Evolutionary conservation across 2,888 invertebrate species (phyloP), one percentile per base, ranked within the genome.

Genomic region (Drosophila ustulata): DNA sequence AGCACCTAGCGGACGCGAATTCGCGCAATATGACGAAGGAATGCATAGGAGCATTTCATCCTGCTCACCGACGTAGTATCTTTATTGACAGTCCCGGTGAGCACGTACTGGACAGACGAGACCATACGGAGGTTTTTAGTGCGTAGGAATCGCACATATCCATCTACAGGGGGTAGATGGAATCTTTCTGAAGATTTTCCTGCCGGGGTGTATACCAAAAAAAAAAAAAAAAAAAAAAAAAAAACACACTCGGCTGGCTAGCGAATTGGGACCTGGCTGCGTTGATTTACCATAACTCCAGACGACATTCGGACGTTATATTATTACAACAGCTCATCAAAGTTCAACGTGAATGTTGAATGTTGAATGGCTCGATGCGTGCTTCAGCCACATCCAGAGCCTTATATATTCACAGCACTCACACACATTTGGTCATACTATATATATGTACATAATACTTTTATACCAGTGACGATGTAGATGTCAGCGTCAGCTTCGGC

Each of bases 271-370:
- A 28, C 28, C 18, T 32, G 39, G 8, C 18, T 3, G 46, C 65
- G 69, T 59, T 74, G 78, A 80, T 85, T 78, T 82, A 71, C 75
- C 71, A 79, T 80, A 80, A 74, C 80, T 80, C 74, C 67, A 62
- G 67, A 76, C 83, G 89, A 87, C 83, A 85, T 72, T 83, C 66
- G 86, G 83, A 88, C 86, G 75, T 78, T 78, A 74, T 83, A 82
- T 82, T 85, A 82, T 88, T 86, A 82, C 80, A 86, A 76, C 82
- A 86, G 83, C 88, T 88, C 86, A 86, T 86, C 86, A 88, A 86
- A 85, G 75, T 75, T 72, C 59, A 63, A 58, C 50, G 64, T 56
- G 47, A 63, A 49, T 47, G 41, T 55, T 53, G 52, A 50, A 39
- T 57, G 53, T 52, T 58, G 46, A 43, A 43, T 46, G 56, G 46